Conservation (phyloP, 2,888 invertebrate species). For the Epinotia demarniana region DNA sequence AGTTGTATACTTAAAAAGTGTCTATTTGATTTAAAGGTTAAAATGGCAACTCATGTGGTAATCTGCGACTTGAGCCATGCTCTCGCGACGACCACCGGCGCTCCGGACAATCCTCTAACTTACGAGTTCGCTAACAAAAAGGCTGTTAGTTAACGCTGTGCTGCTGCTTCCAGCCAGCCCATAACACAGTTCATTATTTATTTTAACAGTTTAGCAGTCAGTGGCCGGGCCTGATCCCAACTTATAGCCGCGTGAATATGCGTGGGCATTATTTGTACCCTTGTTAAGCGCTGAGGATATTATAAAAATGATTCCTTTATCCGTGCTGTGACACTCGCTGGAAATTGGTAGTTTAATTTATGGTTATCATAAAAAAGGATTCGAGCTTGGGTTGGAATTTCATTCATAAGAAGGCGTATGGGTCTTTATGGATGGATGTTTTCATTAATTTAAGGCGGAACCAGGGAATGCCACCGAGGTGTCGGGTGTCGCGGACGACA, state of each 20-base stretch:
- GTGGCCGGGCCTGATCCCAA: conserved; percentile 76
- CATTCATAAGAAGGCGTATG: conserved; percentile 86
- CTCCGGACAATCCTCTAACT: conserved; percentile 54
- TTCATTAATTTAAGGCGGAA: conserved; percentile 83
- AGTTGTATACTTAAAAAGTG: not conserved
- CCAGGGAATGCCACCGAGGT: conserved; percentile 74
- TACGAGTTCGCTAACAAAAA: conserved; percentile 72
- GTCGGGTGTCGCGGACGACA: conserved; percentile 70
- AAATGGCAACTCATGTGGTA: conserved; percentile 30
- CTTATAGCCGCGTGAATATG: conserved; percentile 82
- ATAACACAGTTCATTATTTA: conserved; percentile 85
- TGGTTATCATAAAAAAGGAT: conserved; percentile 83
- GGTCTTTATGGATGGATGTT: conserved; percentile 84
- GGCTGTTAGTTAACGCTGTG: conserved; percentile 77
- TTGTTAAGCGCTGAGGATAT: conserved; percentile 84
- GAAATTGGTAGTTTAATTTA: conserved; percentile 84
- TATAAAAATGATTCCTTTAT: conserved; percentile 85
- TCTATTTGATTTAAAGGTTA: not conserved
- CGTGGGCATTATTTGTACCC: conserved; percentile 84
- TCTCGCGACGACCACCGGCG: conserved; percentile 35
- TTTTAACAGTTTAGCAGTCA: conserved; percentile 85
- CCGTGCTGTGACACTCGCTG: conserved; percentile 82
- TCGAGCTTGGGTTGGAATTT: conserved; percentile 81
- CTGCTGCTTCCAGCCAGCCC: conserved; percentile 76
- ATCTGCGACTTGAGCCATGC: conserved; percentile 43